phyloP scores from a whole-genome alignment of 2,888 invertebrate species.

The Cheiracanthium punctorium region DNA sequence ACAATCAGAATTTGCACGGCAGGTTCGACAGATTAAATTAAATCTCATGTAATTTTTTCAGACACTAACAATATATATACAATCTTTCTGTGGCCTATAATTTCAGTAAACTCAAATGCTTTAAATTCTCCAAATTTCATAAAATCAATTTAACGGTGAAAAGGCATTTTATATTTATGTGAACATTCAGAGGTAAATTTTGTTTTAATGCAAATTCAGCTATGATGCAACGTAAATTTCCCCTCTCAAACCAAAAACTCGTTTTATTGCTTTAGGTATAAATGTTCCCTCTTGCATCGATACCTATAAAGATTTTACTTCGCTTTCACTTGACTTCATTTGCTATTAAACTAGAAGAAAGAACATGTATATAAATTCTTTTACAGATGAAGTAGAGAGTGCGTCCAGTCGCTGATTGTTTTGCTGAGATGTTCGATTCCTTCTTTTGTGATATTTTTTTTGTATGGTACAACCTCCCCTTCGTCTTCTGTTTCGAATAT shows the following conservation, averaged over 20 bases:
- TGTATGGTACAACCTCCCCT: constrained; percentile 35
- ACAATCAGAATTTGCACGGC: no score
- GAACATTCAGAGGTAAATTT: neutral
- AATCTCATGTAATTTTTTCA: no score
- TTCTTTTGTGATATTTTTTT: neutral
- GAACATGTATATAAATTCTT: constrained; percentile 52
- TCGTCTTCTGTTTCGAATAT: constrained; percentile 26
- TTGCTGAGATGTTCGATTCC: constrained; percentile 30
- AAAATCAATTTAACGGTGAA: no score
- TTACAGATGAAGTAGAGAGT: constrained; percentile 26
- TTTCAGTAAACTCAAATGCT: no score
- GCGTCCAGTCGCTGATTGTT: constrained; percentile 45
- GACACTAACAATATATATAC: no score
- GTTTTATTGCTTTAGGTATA: neutral
- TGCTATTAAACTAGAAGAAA: constrained; percentile 28
- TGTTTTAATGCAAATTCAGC: neutral
- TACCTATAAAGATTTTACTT: constrained; percentile 9
- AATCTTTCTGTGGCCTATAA: no score
- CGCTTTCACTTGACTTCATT: neutral
- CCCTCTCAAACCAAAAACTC: neutral
- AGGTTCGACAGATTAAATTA: no score
- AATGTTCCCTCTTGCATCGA: neutral
- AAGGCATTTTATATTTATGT: no score
- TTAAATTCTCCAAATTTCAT: no score
- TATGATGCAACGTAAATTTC: neutral